Conservation (phyloP, 2,797 vertebrate species). For the Prionace glauca region DNA sequence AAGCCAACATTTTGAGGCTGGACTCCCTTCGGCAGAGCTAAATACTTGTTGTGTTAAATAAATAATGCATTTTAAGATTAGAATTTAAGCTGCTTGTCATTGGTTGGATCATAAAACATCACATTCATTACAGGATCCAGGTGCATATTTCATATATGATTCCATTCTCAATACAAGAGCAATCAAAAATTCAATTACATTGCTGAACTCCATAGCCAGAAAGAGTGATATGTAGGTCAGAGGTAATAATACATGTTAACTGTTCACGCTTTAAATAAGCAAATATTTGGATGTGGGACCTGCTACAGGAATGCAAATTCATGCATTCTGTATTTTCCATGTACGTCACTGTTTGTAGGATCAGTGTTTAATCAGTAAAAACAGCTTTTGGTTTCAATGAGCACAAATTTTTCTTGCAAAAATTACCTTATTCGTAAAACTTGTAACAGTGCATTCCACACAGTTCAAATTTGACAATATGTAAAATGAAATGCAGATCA, state of each 20-base stretch:
- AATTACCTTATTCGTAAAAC: not conserved
- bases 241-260: not conserved
- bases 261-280: not conserved
- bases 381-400: not conserved
- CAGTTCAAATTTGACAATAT: not conserved
- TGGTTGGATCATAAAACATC: not conserved
- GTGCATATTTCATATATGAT: not conserved
- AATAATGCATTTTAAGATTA: not conserved
- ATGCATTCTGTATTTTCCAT: not conserved
- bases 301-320: not conserved
- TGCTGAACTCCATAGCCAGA: not conserved
- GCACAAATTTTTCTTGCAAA: not conserved
- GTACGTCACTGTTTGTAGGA: not conserved
- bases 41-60: not conserved
- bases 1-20: no score
- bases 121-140: not conserved
- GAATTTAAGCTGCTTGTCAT: not conserved
- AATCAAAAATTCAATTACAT: not conserved
- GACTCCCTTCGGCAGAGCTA: not conserved
- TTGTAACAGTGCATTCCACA: not conserved
- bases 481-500: not conserved
- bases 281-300: not conserved
- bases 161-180: not conserved
- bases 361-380: not conserved
- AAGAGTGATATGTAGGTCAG: not conserved